Percentiles rank a stretch among this genome's conserved stretches.
These are phyloP conservation scores for Gopherus evgoodei DNA, from an alignment of 2,113 vertebrate species.

Conservation along the genomic window DNA sequence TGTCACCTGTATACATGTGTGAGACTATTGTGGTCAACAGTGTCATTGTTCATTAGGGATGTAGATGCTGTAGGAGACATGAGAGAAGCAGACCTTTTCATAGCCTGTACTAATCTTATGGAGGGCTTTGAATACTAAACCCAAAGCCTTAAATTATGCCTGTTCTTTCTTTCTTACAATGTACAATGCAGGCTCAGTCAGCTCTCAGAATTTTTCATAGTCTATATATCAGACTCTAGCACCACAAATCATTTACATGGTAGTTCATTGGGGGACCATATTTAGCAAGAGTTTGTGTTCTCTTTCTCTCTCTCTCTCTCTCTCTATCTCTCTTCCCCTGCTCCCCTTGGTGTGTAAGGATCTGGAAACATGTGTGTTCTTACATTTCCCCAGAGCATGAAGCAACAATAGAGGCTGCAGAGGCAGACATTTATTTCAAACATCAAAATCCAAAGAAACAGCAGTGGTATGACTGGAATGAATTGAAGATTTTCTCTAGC, in stretches of 20 bases:
- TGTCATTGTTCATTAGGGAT: background rate
- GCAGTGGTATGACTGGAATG: background rate
- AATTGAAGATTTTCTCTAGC: slow-evolving; percentile 12
- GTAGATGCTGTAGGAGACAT: background rate
- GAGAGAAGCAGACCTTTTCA: background rate
- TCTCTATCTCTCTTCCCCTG: background rate
- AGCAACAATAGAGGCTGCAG: background rate
- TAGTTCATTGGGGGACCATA: background rate
- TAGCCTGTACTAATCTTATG: background rate
- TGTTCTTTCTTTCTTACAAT: background rate
- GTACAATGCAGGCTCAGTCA: background rate
- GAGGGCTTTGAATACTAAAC: background rate
- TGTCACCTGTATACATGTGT: background rate
- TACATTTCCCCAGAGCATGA: background rate
- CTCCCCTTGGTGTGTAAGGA: background rate
- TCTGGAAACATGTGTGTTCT: background rate
- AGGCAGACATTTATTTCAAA: slow-evolving; percentile 1
- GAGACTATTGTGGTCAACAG: background rate
- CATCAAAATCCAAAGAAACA: slow-evolving; percentile 31
- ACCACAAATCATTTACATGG: background rate
- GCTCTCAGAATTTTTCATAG: background rate
- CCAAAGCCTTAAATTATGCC: background rate
- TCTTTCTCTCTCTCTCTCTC: too few species aligned
- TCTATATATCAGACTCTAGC: background rate
- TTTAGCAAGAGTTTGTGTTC: background rate